These are phyloP conservation scores for Meloidogyne floridensis DNA, from an alignment of 1,140 invertebrate genomes.

Conservation along the genomic window DNA sequence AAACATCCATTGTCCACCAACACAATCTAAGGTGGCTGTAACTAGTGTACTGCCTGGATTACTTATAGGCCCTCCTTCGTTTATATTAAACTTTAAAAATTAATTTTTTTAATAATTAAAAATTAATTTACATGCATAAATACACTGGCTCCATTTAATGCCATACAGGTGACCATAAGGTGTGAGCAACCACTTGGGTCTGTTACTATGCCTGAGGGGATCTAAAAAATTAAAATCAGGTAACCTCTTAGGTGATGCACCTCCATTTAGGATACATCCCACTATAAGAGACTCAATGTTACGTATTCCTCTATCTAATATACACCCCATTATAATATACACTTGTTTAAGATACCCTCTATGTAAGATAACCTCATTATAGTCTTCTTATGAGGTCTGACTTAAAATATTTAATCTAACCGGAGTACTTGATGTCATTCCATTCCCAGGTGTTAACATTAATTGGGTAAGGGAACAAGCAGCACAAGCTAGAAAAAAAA, in stretches of 20 bases:
- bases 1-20: conserved; percentile 20
- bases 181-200: neutral
- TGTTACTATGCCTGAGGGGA: neutral
- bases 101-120: neutral
- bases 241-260: no score
- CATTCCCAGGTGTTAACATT: conserved; percentile 8
- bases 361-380: no score
- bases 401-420: no score
- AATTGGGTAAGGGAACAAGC: conserved; percentile 4
- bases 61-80: conserved; percentile 23
- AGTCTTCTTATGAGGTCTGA: no score
- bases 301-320: no score
- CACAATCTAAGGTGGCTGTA: conserved; percentile 24
- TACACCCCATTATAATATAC: no score
- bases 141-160: conserved; percentile 14
- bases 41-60: conserved; percentile 19
- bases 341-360: no score
- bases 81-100: conserved; percentile 32
- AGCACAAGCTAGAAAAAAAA: conserved; percentile 1
- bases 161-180: conserved; percentile 13
- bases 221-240: neutral
- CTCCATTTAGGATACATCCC: no score
- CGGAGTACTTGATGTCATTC: conserved; percentile 4
- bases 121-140: conserved; percentile 33
- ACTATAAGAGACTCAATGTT: no score